A percentile compares a stretch with the other conserved stretches of the same genome.
These are phyloP conservation scores for Glyptemys insculpta DNA, from an alignment of 2,797 vertebrate genomes.

Conservation along the genomic window DNA sequence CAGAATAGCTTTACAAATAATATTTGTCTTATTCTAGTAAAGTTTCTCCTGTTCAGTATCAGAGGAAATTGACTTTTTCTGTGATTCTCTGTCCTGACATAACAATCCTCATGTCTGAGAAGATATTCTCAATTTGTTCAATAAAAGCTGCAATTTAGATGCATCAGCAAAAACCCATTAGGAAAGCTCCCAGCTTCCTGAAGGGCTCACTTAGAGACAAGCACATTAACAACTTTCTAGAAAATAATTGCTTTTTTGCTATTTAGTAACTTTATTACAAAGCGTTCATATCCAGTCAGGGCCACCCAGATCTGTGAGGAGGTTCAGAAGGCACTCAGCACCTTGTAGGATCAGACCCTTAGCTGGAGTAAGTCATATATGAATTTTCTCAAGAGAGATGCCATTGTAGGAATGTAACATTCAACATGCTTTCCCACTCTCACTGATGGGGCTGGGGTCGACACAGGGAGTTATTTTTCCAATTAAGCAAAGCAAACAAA, in stretches of 20 bases:
- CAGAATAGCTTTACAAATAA: not conserved
- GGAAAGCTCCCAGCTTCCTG: constrained; percentile 57
- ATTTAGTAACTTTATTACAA: not conserved
- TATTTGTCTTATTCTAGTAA: constrained; percentile 17
- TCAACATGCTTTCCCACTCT: not conserved
- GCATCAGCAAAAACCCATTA: constrained; percentile 53
- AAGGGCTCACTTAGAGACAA: constrained; percentile 2
- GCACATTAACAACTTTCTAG: constrained; percentile 14
- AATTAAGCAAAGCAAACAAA: constrained; percentile 29
- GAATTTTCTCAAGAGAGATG: not conserved
- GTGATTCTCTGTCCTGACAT: constrained; percentile 22
- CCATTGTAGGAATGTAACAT: not conserved
- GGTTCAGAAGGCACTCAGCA: not conserved
- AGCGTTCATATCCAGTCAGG: not conserved
- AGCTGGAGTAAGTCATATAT: not conserved
- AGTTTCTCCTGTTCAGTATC: constrained; percentile 58
- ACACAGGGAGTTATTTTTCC: constrained; percentile 24
- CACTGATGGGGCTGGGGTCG: not conserved
- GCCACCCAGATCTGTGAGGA: constrained; percentile 14
- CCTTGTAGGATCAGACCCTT: not conserved
- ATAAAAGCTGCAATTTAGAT: constrained; percentile 54
- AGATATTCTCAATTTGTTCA: constrained; percentile 51
- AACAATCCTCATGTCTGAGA: constrained; percentile 52
- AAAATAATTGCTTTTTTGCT: constrained; percentile 20
- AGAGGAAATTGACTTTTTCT: not conserved